Evolutionary conservation across 2,888 invertebrate species (phyloP).

Genomic region (Trichogramma dendrolimi): DNA sequence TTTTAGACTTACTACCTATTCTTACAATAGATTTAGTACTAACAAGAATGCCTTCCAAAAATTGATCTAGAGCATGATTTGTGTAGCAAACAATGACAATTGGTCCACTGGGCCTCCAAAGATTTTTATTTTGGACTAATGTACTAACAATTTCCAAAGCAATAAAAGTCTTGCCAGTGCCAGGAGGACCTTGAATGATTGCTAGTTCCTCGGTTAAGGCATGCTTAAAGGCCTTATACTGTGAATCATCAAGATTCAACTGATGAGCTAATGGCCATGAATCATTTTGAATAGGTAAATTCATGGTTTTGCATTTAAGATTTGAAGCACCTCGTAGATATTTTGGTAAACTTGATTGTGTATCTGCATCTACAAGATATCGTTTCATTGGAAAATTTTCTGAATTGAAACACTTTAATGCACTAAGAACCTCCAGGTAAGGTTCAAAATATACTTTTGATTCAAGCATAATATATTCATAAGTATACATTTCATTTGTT

Average conservation of each 20-base stretch:
- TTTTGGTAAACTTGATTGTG: background rate
- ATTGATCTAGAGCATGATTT: conserved; percentile 17
- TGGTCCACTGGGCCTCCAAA: conserved; percentile 10
- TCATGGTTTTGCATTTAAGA: background rate
- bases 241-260: conserved; percentile 3
- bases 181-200: conserved; percentile 18
- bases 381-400: conserved; percentile 2
- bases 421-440: background rate
- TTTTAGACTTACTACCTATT: conserved; percentile 13
- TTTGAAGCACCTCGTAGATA: background rate
- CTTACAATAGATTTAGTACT: conserved; percentile 10
- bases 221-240: conserved; percentile 9
- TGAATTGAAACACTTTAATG: background rate
- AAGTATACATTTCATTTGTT: conserved; percentile 1
- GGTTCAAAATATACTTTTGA: conserved; percentile 9
- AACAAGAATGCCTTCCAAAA: conserved; percentile 7
- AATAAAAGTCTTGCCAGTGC: conserved; percentile 17
- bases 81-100: conserved; percentile 16
- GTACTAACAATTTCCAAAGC: conserved; percentile 9
- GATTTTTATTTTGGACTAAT: background rate
- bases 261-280: conserved; percentile 3
- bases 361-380: conserved; percentile 4
- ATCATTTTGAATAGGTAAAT: background rate
- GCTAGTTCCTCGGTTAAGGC: conserved; percentile 16
- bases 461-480: background rate